Base-by-base conservation (phyloP, 2,797 vertebrate genomes). In the Leptatherina wallacei region DNA sequence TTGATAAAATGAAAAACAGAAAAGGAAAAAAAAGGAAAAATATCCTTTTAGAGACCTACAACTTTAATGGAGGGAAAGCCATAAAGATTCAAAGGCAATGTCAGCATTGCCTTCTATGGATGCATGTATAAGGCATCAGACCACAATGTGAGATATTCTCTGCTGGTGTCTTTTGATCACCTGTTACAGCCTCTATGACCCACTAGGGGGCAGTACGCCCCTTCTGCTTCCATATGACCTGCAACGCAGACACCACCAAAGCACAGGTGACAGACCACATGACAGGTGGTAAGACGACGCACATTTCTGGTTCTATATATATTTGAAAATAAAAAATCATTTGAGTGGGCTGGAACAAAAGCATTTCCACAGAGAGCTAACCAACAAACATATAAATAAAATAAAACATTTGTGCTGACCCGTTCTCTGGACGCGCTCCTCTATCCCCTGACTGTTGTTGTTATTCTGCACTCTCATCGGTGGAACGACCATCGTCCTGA, bases 401-500 rank as follows among this genome's bases (percentile, higher is more conserved):
- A 2, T 8, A 14, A 13, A 54, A 52, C 1, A 32, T 35, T 30
- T 27, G 4, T 42, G 86, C 85, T 88, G 80, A 98, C 97, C 96
- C 77, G 88, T 91, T 85, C 95, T 96, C 71, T 91, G 92, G 64
- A 93, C 81, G 59, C 92, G 95, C 38, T 96, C 95, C 16, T 95
- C 94, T 1, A 38, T 65, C 22, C 75, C 76, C 54, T 71, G 80
- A 64, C 90, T 86, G 90, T 96, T 90, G 77, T 94, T 95, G 89
- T 95, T 65, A 36, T 27, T 96, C 80, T 96, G 95, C 77, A 96
- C 93, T 77, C 95, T 95, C 93, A 97, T 93, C 13, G 96, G 96
- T 52, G 97, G 97, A 61, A 98, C 97, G 85, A 98, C 95, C 89
- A 98, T 95, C 0, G 96, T 96, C 88, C 96, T 94, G 80, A 96